These are phyloP conservation scores for Microcebus murinus DNA, from an alignment of 2,113 vertebrate species.

Conservation along the genomic window DNA sequence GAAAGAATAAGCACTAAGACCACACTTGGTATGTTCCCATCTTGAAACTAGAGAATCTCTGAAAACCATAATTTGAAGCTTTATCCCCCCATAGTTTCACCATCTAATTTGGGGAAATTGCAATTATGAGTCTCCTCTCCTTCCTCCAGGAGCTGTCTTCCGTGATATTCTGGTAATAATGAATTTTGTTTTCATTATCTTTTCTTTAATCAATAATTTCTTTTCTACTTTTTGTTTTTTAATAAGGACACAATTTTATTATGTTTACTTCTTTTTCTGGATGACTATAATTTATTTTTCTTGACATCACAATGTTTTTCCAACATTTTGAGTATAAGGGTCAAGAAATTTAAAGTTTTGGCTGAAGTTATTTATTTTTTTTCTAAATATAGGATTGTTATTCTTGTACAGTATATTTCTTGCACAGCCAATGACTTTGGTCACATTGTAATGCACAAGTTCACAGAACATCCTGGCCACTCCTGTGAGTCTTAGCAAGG, in stretches of 20 bases:
- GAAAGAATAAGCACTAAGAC: not conserved
- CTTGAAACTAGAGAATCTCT: not conserved
- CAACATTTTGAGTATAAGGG: not conserved
- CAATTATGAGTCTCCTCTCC: not conserved
- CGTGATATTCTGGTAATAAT: not conserved
- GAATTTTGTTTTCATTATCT: not conserved
- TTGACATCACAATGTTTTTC: not conserved
- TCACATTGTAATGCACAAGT: not conserved
- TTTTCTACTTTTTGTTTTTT: not conserved
- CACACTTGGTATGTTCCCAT: not conserved
- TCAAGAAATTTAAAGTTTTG: not conserved
- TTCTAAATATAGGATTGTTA: not conserved
- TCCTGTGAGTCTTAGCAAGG: not conserved
- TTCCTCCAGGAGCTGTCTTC: not conserved
- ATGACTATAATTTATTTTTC: not conserved
- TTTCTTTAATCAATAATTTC: not conserved
- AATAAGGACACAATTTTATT: not conserved
- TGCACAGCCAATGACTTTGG: not conserved
- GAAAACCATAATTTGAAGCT: conserved; percentile 24
- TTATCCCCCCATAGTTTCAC: not conserved
- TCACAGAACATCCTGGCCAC: not conserved
- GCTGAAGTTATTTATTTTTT: not conserved
- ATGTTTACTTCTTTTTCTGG: not conserved
- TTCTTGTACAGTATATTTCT: not conserved
- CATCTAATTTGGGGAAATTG: not conserved